Percentiles rank a stretch among this genome's conserved stretches.
These are phyloP conservation scores for Mormyrus lacerda DNA, from an alignment of 2,113 vertebrate genomes.

Conservation along the genomic window DNA sequence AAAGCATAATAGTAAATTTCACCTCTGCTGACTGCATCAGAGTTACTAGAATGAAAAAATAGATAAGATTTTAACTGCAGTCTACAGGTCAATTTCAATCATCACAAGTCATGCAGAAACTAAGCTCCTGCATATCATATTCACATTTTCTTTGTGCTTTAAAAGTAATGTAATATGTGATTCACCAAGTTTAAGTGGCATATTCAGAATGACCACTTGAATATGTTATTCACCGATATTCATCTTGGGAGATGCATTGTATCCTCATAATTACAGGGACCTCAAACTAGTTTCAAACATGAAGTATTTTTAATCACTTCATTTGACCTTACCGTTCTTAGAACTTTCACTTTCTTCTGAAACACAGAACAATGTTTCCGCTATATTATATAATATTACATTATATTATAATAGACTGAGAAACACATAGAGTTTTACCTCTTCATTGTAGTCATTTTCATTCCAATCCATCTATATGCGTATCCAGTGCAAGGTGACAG, in stretches of 20 bases:
- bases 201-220: background rate
- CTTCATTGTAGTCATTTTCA: background rate
- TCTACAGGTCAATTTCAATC: constrained; percentile 47
- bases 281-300: background rate
- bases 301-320: background rate
- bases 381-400: too few relatives aligned
- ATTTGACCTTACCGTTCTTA: background rate
- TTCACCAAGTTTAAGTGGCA: background rate
- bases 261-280: background rate
- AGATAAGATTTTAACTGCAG: constrained; percentile 38
- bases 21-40: constrained; percentile 35
- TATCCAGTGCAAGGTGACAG: background rate
- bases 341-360: background rate
- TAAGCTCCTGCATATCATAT: constrained; percentile 26
- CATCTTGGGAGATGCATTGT: background rate
- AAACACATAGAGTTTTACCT: background rate
- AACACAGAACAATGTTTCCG: background rate
- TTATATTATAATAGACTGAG: too few relatives aligned
- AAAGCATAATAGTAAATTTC: constrained; percentile 33
- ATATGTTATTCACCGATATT: background rate
- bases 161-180: background rate
- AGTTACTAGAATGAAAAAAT: constrained; percentile 43
- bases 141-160: constrained; percentile 9
- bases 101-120: constrained; percentile 28
- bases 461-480: background rate